Percentiles rank a stretch among this genome's conserved stretches.
Evolutionary conservation across 2,113 vertebrate species (phyloP).

Genomic region (Scophthalmus maximus): DNA sequence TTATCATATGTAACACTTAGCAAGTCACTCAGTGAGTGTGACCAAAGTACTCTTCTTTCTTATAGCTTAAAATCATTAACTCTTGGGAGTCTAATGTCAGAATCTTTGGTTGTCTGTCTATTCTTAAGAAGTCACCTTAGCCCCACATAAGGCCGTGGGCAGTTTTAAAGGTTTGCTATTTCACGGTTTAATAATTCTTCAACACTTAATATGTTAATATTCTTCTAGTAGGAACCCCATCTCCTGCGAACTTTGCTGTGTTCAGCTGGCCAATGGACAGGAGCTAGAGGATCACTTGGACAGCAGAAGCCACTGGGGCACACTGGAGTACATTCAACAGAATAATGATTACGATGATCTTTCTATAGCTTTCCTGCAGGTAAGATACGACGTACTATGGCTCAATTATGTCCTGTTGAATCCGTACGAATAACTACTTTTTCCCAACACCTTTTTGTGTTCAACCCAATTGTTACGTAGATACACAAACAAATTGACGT

Average conservation of each 20-base stretch:
- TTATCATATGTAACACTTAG: too few relatives aligned
- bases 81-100: not conserved
- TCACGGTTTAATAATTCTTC: not conserved
- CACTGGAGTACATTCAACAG: constrained; percentile 73
- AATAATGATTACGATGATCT: constrained; percentile 71
- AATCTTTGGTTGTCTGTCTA: not conserved
- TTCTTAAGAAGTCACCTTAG: not conserved
- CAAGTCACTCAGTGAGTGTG: too few relatives aligned
- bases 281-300: constrained; percentile 74
- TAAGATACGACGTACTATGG: not conserved
- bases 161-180: not conserved
- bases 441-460: not conserved
- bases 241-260: constrained; percentile 72
- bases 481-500: not conserved
- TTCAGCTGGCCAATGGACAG: constrained; percentile 56
- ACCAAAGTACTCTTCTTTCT: too few relatives aligned
- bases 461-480: not conserved
- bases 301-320: constrained; percentile 72
- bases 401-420: not conserved
- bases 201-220: not conserved
- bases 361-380: constrained; percentile 74
- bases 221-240: constrained; percentile 48
- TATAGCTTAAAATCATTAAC: too few relatives aligned
- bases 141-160: not conserved
- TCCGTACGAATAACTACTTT: not conserved